Evolutionary conservation across 2,113 vertebrate species (phyloP), one percentile per base, ranked within the genome.

Genomic region (Lasiurus cinereus): DNA sequence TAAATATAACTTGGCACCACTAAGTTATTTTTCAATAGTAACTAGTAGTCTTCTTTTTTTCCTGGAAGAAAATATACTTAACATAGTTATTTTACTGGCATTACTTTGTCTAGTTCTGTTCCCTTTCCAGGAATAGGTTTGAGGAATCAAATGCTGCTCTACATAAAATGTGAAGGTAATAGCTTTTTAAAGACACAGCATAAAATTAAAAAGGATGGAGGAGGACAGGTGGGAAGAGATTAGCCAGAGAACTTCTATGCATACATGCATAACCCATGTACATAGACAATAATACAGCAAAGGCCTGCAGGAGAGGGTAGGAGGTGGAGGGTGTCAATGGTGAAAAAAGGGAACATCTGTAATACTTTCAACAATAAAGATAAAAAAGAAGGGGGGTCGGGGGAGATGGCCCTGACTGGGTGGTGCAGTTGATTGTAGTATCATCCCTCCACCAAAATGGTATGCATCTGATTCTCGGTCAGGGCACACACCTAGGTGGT

Each of bases 21-120:
- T 88, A 74, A 95, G 72, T 91, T 90, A 48, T 33, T 22, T 96
- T 95, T 94, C 11, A 87, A n/a, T 97, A 78, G 92, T n/a, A 94
- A 77, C 4, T 14, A 7, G 10, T 43, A 36, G 5, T 24, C 77
- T 15, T 15, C 52, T 3, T 18, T 56, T 59, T 80, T 36, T 82
- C 77, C 21, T 24, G 48, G 6, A 59, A 67, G 39, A 91, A 96
- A 94, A 33, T 90, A 64, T 14, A 52, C 80, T 6, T 80, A 74
- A 88, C 4, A 29, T 3, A 4, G 59, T 86, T 54, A 93, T 87
- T 88, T 72, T 36, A 74, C 4, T 77, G n/a, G 10, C 50, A 92
- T 79, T 86, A 48, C 54, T 88, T 88, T 88, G 29, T 74, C 22
- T 69, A 76, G 36, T 59, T 89, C 89, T 56, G 4, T 29, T 95